Evolutionary conservation across 2,888 invertebrate species (phyloP), one percentile per base, ranked within the genome.

Genomic region (Girardia tigrina): DNA sequence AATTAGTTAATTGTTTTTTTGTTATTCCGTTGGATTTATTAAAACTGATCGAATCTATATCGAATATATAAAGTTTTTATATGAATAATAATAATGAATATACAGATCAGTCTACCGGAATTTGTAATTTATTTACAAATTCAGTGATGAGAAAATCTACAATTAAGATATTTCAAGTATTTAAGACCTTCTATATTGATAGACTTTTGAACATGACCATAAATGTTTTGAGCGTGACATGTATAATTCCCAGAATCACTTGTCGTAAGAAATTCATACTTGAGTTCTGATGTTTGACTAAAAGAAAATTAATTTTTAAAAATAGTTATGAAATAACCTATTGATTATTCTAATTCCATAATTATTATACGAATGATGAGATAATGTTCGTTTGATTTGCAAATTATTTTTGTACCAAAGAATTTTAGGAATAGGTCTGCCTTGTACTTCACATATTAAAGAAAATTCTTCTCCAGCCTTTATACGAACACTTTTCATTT

Each of bases 391-490:
- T 56, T 56, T 56, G 56, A 56, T 8, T 56, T 56, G 56, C 4
- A 8, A 23, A 8, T 4, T 56, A n/a, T 56, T 56, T 56, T 8
- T 56, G 23, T 56, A 8, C 36, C 36, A 36, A 36, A 36, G 36
- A 12, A 36, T 36, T 12, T 36, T 36, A 12, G 36, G 36, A 12
- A 36, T 36, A 12, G 36, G 36, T 56, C 56, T 4, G 6, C n/a
- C n/a, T 6, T 56, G 56, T 20, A 56, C 56, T 56, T 56, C 56
- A 16, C 56, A 56, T 12, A 56, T n/a, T 56, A 56, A 56, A 56
- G 56, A 56, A 56, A 56, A 56, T 56, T 56, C 56, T 56, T 56
- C 56, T 8, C 56, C 56, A 4, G 56, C 56, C 23, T 56, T 56
- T 20, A 56, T 56, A 12, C 56, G 56, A 8, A 56, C 56, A 56